A percentile compares a stretch with the other conserved stretches of the same genome.
These are phyloP conservation scores for Penaeus chinensis DNA, from an alignment of 1,140 invertebrate genomes.

Conservation along the genomic window DNA sequence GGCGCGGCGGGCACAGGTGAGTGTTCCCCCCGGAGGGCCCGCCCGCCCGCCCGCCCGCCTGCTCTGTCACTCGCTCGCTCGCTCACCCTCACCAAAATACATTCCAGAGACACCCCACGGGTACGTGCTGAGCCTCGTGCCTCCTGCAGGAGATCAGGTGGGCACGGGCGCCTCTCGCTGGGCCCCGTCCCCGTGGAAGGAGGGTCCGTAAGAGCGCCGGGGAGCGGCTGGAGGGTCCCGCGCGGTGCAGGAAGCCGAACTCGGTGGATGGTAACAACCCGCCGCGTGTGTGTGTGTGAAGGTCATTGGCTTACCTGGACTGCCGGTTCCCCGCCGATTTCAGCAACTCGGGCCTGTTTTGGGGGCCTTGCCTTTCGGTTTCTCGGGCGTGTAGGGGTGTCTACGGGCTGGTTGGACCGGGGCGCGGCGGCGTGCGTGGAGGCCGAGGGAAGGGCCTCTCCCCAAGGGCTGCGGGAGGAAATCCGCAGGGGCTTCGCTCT, in stretches of 20 bases:
- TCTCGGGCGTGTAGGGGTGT: too few species aligned
- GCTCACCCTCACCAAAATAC: too few species aligned
- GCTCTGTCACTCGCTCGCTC: slow-evolving; percentile 3
- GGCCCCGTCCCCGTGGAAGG: neutral
- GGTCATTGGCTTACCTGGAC: slow-evolving; percentile 16
- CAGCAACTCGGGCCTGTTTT: neutral
- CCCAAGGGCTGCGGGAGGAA: too few species aligned
- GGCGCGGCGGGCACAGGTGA: slow-evolving; percentile 15
- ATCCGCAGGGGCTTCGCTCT: neutral
- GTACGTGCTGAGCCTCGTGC: too few species aligned
- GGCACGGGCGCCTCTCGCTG: neutral
- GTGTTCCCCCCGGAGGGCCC: neutral
- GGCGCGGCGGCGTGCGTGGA: too few species aligned
- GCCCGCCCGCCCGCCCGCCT: neutral
- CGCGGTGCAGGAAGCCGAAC: slow-evolving; percentile 2
- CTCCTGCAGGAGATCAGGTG: too few species aligned
- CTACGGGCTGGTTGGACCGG: too few species aligned
- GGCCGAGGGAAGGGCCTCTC: too few species aligned
- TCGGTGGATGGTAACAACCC: slow-evolving; percentile 26
- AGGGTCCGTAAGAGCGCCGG: neutral
- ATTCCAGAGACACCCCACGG: too few species aligned
- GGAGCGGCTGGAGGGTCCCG: neutral
- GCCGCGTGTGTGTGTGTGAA: slow-evolving; percentile 23
- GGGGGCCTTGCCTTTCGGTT: too few species aligned
- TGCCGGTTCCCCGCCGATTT: neutral